Evolutionary conservation across 1,140 invertebrate genomes (phyloP), one percentile per base, ranked within the genome.

Genomic region (Zaprionus tsacasi): DNA sequence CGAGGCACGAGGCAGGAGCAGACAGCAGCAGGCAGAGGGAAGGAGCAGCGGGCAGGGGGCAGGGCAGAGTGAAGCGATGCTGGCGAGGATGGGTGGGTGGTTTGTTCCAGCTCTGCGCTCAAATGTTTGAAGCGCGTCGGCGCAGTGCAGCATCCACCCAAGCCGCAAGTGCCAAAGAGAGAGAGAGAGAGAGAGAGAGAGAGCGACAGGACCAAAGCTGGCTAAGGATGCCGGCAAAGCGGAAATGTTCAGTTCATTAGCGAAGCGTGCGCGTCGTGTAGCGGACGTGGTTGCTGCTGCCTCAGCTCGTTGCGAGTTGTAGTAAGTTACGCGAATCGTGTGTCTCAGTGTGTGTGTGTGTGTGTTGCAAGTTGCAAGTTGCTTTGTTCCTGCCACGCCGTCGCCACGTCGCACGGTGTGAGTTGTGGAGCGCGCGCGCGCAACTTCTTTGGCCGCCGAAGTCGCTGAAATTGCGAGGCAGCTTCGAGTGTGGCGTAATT

Each of bases 241-340:
- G 85, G 85, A 89, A 89, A 89, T 89, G 85, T 89, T 89, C 86
- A 89, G 85, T 89, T 89, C 85, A 89, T 89, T 89, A 89, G 85
- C 85, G 81, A 89, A 89, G 83, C 85, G 85, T 89, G 85, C 85
- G 85, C 86, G 78, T 81, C 78, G 81, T 85, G 86, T 71, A 76
- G 79, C 82, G 86, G 85, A 90, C 81, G 85, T 89, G 85, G 45
- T 69, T 27, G 52, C 12, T 61, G 33, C 25, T 8, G 59, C 38
- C 43, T 43, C 21, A 30, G 58, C 66, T 59, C 40, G 33, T 54
- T 63, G 52, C 50, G 36, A 64, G 52, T 63, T 63, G 67, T 70
- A 30, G 27, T 30, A 30, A 30, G 27, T 30, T 21, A 69, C 65
- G 65, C 72, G 67, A 75, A 21, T 48, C n/a, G 12, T 11, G n/a